Evolutionary conservation across 2,113 vertebrate species (phyloP), one percentile per base, ranked within the genome.

Genomic region (Lycaon pictus): DNA sequence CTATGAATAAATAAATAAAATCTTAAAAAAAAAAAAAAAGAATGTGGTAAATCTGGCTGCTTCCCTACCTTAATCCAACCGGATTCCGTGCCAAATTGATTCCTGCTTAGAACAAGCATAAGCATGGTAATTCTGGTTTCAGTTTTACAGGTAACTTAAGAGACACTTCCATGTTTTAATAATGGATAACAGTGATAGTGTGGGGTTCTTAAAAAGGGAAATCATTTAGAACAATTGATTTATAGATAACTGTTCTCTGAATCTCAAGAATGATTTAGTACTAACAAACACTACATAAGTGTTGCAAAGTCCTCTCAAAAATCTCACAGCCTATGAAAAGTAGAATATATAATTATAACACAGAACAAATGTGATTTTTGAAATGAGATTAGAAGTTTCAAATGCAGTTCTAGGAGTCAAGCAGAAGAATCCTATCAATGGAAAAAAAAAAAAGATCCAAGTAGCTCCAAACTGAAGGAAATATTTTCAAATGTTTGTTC

Each of bases 401-500:
- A 71, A 20, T 72, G 53, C 83, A 79, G 17, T 84, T 67, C 80
- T 62, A 80, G 56, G 22, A 69, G 27, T 67, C 82, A 74, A 97
- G 25, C 20, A 60, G 15, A 82, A 93, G 56, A 93, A 56, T 58
- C 65, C 23, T 77, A 69, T 76, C 56, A 76, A 67, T 86, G 62
- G n/a, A 80, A 83, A 91, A 53, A 92, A 65, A 81, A 13, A 48
- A 96, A 97, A 88, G n/a, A 86, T 67, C 11, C 20, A 87, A 95
- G 53, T 9, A 77, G 51, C 20, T 96, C 17, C 25, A 93, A 96
- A 95, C 32, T 93, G 29, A 93, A 89, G 51, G 69, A 90, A 80
- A 60, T 32, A 51, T 95, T 62, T 98, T 97, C 87, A 96, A 32
- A 67, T 95, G 55, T 97, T 79, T 97, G 19, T 76, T 90, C 95